Evolutionary conservation across 2,888 invertebrate species (phyloP), one percentile per base, ranked within the genome.

Genomic region (Synanthedon myopaeformis): DNA sequence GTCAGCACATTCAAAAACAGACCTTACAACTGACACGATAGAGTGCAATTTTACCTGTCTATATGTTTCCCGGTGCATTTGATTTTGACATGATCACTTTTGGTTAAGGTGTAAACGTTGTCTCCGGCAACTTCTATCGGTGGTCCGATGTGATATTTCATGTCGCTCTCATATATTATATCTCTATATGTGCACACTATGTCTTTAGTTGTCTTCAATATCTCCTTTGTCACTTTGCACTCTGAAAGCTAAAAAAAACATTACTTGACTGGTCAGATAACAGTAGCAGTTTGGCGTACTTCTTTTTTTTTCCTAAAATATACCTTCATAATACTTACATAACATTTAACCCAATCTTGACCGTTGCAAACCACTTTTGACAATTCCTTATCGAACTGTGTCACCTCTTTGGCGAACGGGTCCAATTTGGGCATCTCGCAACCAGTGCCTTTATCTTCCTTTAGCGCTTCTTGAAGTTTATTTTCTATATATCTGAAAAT

Each of bases 261-360:
- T n/a, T 23, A 23, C 4, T 23, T 4, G 4, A 23, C 3, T 35
- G 28, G 28, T 28, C 8, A 35, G 8, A 28, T 28, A 6, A 28
- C 28, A 28, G 28, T 35, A 35, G 28, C 49, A 19, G 17, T 14
- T n/a, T 11, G 4, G 8, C 4, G 2, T 17, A 14, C n/a, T n/a
- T n/a, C n/a, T n/a, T n/a, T n/a, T n/a, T n/a, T n/a, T n/a, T n/a
- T n/a, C n/a, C n/a, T n/a, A n/a, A n/a, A n/a, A n/a, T n/a, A n/a
- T n/a, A n/a, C n/a, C n/a, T n/a, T n/a, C 35, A 23, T 51, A 45
- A 66, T 74, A 71, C 90, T 89, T 71, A 94, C 94, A 70, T 90
- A 89, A 61, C 94, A 93, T 62, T 85, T 88, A 1, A 96, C 94
- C 97, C 96, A 97, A 71, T 96, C 93, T 80, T 88, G 57, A 76